phyloP scores from a whole-genome alignment of 2,113 vertebrate genomes.

The Butorides virescens region DNA sequence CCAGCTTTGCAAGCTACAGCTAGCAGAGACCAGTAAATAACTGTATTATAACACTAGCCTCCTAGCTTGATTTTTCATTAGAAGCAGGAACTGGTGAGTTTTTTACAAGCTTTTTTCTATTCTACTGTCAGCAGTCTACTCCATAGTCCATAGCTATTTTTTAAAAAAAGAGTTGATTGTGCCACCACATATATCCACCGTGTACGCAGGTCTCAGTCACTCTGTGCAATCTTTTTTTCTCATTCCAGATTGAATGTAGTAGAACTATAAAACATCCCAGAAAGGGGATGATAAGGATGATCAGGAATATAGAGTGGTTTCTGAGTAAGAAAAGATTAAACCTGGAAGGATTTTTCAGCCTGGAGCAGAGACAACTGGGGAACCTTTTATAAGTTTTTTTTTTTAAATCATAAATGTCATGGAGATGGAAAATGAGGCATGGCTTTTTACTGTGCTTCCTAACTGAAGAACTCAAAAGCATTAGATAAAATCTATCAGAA shows the following conservation, averaged over 20 bases:
- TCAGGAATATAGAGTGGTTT: neutral
- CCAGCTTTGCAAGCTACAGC: neutral
- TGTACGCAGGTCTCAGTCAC: neutral
- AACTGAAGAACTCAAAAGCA: neutral
- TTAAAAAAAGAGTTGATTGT: neutral
- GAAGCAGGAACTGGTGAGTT: accelerated
- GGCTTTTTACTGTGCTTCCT: neutral
- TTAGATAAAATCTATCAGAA: neutral
- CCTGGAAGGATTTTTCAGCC: neutral
- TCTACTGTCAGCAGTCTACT: neutral
- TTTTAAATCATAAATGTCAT: neutral
- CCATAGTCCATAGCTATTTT: neutral
- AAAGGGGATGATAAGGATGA: neutral
- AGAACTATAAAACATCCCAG: neutral
- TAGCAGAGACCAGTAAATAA: neutral
- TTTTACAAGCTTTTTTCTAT: neutral
- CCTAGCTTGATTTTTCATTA: neutral
- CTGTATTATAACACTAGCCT: neutral
- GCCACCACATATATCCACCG: neutral
- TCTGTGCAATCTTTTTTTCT: neutral
- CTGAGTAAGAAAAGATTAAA: neutral
- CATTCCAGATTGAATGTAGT: neutral
- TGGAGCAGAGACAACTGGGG: neutral
- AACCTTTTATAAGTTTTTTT: neutral
- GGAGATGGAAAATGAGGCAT: neutral